These are phyloP conservation scores for Aptenodytes patagonicus DNA, from an alignment of 2,113 vertebrate species.

Conservation along the genomic window DNA sequence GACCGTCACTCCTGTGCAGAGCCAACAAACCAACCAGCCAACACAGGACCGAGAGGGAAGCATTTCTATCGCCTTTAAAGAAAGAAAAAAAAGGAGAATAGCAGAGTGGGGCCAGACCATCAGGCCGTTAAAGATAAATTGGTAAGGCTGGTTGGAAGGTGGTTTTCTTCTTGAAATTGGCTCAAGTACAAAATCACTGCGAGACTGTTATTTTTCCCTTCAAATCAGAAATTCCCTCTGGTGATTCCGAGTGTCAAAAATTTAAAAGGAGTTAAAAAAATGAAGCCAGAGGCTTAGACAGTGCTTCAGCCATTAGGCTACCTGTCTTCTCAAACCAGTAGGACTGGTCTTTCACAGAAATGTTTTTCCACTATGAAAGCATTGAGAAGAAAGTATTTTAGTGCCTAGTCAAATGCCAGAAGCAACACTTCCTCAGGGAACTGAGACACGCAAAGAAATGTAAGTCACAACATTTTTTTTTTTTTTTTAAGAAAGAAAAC, in stretches of 20 bases:
- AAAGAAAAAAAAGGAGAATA: background rate
- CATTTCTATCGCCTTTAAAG: background rate
- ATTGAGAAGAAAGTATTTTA: background rate
- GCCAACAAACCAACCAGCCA: background rate
- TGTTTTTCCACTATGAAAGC: background rate
- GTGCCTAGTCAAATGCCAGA: background rate
- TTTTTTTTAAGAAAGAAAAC: background rate
- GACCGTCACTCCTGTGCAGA: rapidly evolving
- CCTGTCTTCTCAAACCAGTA: background rate
- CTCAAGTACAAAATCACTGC: background rate
- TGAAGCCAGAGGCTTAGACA: background rate
- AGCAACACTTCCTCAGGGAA: background rate
- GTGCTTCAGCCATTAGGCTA: background rate
- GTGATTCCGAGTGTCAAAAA: background rate
- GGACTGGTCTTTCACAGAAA: background rate
- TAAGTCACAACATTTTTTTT: background rate
- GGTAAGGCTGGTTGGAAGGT: background rate
- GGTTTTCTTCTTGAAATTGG: background rate
- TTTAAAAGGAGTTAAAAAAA: background rate
- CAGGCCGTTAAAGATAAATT: background rate
- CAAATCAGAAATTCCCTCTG: background rate
- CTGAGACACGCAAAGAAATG: background rate
- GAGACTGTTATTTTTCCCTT: background rate
- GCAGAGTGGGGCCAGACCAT: background rate
- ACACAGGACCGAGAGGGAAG: background rate